Conservation (phyloP, 2,888 invertebrate species). For the Eristalis intricaria region DNA sequence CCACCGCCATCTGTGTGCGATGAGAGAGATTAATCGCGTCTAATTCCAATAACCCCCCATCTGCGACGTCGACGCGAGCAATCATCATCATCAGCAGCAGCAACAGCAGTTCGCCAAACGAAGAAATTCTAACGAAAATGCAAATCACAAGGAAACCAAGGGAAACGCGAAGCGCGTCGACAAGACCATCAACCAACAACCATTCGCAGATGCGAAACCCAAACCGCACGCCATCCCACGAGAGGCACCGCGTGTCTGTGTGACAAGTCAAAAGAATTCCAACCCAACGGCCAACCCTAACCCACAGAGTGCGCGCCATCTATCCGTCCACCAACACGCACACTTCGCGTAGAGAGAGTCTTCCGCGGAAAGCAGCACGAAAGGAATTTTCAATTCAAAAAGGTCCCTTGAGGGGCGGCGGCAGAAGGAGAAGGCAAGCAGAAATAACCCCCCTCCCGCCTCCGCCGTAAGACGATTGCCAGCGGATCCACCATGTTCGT, state of each 20-base stretch:
- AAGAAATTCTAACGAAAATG: slow-evolving; percentile 57
- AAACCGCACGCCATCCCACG: not conserved
- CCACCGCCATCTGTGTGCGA: not conserved
- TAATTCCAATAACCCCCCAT: slow-evolving; percentile 42
- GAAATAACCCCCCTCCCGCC: not conserved
- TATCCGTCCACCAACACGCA: slow-evolving; percentile 21
- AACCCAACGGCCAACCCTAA: slow-evolving; percentile 24
- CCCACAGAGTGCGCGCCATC: slow-evolving; percentile 39
- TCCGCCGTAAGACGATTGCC: not conserved
- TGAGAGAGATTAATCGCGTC: slow-evolving; percentile 55
- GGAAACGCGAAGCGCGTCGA: slow-evolving; percentile 13
- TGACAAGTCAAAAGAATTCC: slow-evolving; percentile 65
- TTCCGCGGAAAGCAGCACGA: slow-evolving; percentile 41
- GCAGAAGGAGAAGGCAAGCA: slow-evolving; percentile 11
- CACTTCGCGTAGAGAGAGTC: not conserved
- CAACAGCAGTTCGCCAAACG: slow-evolving; percentile 3
- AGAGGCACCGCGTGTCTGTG: slow-evolving; percentile 42
- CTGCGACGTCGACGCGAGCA: not conserved
- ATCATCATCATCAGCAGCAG: slow-evolving; percentile 16
- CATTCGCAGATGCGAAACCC: not conserved
- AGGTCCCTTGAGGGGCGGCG: slow-evolving; percentile 19
- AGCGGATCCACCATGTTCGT: slow-evolving; percentile 28
- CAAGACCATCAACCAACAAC: slow-evolving; percentile 22
- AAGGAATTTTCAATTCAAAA: slow-evolving; percentile 66
- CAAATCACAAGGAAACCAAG: slow-evolving; percentile 36